Percentiles rank a stretch among this genome's conserved stretches.
These are phyloP conservation scores for Toxonevra muliebris DNA, from an alignment of 2,888 invertebrate species.

Conservation along the genomic window DNA sequence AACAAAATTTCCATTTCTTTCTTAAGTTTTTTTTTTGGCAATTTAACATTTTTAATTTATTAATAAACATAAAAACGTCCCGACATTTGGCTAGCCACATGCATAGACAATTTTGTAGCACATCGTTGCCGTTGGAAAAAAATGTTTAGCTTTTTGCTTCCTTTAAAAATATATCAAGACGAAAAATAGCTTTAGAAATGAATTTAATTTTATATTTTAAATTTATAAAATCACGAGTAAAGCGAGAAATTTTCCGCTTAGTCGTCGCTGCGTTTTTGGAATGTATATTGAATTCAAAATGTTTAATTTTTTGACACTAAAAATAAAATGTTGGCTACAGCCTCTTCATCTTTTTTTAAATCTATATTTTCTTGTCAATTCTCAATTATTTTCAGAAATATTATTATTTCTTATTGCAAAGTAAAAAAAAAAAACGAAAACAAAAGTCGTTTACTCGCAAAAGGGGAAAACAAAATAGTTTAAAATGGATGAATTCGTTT, in stretches of 20 bases:
- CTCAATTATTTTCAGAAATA: too few relatives aligned
- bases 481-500: not conserved
- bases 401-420: not conserved
- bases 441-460: too few relatives aligned
- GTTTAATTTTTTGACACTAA: not conserved
- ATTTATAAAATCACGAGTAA: slow-evolving; percentile 20
- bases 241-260: slow-evolving; percentile 36
- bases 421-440: not conserved
- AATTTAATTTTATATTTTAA: not conserved
- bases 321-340: not conserved
- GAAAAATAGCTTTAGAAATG: too few relatives aligned
- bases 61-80: slow-evolving; percentile 10
- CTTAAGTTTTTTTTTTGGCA: not conserved
- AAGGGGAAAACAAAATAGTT: not conserved
- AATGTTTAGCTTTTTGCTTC: slow-evolving; percentile 15
- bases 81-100: slow-evolving; percentile 41
- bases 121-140: slow-evolving; percentile 21
- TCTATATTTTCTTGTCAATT: too few relatives aligned
- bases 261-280: slow-evolving; percentile 29
- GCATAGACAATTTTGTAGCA: slow-evolving; percentile 36
- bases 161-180: slow-evolving; percentile 28
- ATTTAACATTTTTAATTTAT: slow-evolving; percentile 1
- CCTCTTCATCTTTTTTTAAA: too few relatives aligned
- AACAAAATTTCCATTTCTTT: not conserved
- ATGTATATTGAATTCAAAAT: not conserved